phyloP scores from a whole-genome alignment of 2,888 invertebrate species.

The Leptinotarsa tumamoca region DNA sequence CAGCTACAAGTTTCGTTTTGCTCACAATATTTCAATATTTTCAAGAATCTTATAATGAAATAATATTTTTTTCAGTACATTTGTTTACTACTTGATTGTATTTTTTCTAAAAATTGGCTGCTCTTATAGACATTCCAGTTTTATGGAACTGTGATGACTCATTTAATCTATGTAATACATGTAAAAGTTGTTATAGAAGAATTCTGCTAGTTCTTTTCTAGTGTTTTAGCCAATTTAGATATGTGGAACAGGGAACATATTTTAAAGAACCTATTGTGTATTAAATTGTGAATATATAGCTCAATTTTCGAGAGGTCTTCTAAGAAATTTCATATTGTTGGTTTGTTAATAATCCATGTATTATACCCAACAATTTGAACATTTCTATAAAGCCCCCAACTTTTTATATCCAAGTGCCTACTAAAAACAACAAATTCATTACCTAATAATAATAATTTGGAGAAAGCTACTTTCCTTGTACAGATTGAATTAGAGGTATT shows the following conservation, averaged over 20 bases:
- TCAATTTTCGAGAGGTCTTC: neutral
- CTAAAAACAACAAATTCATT: neutral
- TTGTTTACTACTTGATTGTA: no score
- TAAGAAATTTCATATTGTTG: neutral
- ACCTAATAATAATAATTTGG: neutral
- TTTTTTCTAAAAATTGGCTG: no score
- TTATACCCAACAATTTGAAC: neutral
- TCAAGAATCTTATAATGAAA: no score
- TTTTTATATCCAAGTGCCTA: conserved; percentile 18
- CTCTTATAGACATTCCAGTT: no score
- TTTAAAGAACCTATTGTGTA: neutral
- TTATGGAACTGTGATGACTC: no score
- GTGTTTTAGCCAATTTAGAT: neutral
- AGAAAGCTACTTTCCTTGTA: conserved; percentile 9
- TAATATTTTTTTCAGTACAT: no score
- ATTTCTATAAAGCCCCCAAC: neutral
- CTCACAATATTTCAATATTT: no score
- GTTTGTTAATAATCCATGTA: neutral
- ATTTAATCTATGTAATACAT: no score
- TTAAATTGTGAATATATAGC: conserved; percentile 5
- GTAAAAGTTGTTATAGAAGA: neutral
- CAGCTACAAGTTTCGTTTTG: no score
- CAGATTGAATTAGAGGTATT: neutral
- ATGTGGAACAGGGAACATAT: neutral
- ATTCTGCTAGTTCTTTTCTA: neutral